A percentile compares a stretch with the other conserved stretches of the same genome.
Evolutionary conservation across 2,797 vertebrate genomes (phyloP).

Genomic region (Notoglanidium macrostoma): DNA sequence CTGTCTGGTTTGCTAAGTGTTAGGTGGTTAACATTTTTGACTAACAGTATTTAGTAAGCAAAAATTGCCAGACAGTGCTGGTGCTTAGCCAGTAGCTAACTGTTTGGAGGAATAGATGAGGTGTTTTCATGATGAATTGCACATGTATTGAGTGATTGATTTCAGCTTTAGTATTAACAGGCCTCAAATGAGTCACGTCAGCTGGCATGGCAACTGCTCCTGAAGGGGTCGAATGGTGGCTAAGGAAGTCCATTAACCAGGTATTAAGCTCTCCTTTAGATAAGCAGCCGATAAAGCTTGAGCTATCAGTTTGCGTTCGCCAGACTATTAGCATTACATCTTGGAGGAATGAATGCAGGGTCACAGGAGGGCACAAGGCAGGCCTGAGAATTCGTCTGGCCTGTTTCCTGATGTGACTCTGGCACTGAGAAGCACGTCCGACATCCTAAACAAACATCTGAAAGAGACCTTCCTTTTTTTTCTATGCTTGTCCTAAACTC

Average conservation of each 20-base stretch:
- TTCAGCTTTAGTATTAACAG: constrained; percentile 49
- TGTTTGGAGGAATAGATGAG: constrained; percentile 16
- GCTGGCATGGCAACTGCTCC: constrained; percentile 57
- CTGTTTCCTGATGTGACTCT: constrained; percentile 75
- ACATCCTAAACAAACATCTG: constrained; percentile 75
- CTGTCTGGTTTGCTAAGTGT: background rate
- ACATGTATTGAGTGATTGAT: background rate
- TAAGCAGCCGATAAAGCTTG: constrained; percentile 68
- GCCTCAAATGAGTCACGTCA: constrained; percentile 63
- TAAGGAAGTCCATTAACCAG: constrained; percentile 78
- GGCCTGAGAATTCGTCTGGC: constrained; percentile 74
- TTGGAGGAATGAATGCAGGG: constrained; percentile 72
- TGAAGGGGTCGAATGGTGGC: constrained; percentile 64
- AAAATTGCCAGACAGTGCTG: constrained; percentile 9
- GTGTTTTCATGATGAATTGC: background rate
- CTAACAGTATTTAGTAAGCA: background rate
- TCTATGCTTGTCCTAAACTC: constrained; percentile 39
- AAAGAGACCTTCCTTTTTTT: constrained; percentile 63
- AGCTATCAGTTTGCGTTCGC: constrained; percentile 71
- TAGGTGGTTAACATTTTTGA: background rate
- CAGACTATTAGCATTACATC: constrained; percentile 68
- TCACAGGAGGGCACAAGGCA: constrained; percentile 72
- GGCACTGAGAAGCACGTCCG: constrained; percentile 64
- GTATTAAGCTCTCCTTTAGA: constrained; percentile 80
- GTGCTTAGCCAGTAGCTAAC: background rate